Base-by-base conservation (phyloP, 2,113 vertebrate species). In the Amphilophus citrinellus region DNA sequence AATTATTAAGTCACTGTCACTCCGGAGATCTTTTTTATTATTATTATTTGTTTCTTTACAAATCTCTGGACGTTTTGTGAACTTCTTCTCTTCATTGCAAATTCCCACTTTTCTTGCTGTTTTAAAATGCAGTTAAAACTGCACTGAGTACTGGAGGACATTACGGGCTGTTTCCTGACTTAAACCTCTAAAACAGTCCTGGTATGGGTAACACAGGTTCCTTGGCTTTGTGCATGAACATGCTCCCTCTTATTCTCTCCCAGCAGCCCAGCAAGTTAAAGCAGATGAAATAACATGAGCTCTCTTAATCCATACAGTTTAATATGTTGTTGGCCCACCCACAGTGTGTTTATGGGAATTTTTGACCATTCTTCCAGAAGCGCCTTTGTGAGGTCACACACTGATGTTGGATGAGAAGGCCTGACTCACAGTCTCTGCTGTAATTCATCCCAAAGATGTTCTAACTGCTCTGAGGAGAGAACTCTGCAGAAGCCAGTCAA, bases 1-100 rank as follows among this genome's bases (percentile, higher is more conserved):
- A 90, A 84, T 87, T 89, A 87, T 91, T 79, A 79, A 87, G 71
- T 86, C 80, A 78, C 65, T 82, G 65, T 79, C 76, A 42, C 60
- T 76, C 20, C 73, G 57, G 15, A 65, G 39, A 44, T 80, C 18
- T 68, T 68, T 60, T 57, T 57, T 0, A 35, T 6, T 30, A 30
- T 30, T 35, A 37, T 37, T 37, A 37, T 87, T 22, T 66, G n/a
- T 86, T 56, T 57, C 1, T 86, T 39, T 81, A 76, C 59, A 56
- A 85, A 83, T 85, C 66, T 77, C 22, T 57, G 57, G 68, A 61
- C 61, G 42, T 90, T 90, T 82, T 80, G 0, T 57, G 22, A 68
- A 76, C 27, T 66, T 86, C 1, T 75, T 85, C 44, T 83, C 39
- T 77, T 90, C 57, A 47, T 10, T 76, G 7, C 17, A 60, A 79